These are phyloP conservation scores for Melozone crissalis DNA, from an alignment of 2,113 vertebrate genomes.

Conservation along the genomic window DNA sequence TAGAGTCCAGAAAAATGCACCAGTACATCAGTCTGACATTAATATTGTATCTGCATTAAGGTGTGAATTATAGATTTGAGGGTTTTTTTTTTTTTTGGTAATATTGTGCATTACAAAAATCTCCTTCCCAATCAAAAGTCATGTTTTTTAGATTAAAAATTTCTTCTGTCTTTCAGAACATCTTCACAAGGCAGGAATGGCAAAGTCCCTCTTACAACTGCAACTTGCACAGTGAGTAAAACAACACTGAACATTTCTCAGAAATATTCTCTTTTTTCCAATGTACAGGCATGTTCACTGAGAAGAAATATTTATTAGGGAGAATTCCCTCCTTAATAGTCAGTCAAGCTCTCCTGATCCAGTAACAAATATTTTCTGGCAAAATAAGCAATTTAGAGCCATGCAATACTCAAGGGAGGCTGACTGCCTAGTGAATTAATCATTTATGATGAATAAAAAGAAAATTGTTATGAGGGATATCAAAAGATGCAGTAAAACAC, in stretches of 20 bases:
- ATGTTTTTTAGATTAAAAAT: not conserved
- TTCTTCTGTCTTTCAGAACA: not conserved
- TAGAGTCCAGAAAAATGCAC: not conserved
- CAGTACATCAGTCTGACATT: not conserved
- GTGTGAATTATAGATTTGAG: not conserved
- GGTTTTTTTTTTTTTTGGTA: not conserved
- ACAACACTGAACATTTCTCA: not conserved
- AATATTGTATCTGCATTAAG: not conserved
- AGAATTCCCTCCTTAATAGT: not conserved
- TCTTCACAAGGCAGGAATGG: not conserved
- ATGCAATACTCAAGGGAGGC: not conserved
- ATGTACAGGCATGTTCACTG: not conserved
- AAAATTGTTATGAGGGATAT: not conserved
- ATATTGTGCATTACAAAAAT: not conserved
- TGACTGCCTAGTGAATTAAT: not conserved
- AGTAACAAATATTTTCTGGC: not conserved
- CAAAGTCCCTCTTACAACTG: not conserved
- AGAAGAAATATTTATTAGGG: not conserved
- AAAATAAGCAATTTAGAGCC: not conserved
- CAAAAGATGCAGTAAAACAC: constrained; percentile 11
- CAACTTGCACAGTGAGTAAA: not conserved
- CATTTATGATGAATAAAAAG: constrained; percentile 7
- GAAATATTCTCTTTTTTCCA: not conserved
- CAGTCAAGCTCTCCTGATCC: not conserved
- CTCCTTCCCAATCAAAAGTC: not conserved